Evolutionary conservation across 1,140 invertebrate genomes (phyloP).

Genomic region (Eubasilissa regina): DNA sequence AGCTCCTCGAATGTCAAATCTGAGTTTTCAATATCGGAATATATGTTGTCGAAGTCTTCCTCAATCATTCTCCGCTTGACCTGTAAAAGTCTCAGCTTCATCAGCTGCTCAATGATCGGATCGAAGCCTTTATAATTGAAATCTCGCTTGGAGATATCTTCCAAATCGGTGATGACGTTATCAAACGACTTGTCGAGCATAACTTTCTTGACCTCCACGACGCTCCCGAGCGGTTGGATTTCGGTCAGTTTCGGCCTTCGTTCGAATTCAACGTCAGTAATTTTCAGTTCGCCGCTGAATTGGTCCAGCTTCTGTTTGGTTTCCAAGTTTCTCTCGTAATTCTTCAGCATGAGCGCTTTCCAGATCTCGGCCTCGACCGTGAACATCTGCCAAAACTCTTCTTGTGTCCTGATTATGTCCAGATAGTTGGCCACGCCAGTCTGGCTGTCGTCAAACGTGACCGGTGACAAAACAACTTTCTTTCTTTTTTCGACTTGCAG

Average conservation of each 20-base stretch:
- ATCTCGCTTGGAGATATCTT: constrained; percentile 67
- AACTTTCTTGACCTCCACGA: constrained; percentile 51
- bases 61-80: constrained; percentile 41
- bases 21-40: constrained; percentile 58
- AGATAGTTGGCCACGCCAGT: constrained; percentile 45
- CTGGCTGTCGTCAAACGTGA: constrained; percentile 7
- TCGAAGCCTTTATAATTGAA: constrained; percentile 72
- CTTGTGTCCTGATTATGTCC: constrained; percentile 57
- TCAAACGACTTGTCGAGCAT: constrained; percentile 42
- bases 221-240: constrained; percentile 38
- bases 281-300: constrained; percentile 68
- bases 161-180: constrained; percentile 47
- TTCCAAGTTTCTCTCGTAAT: constrained; percentile 70
- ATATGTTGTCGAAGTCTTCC: constrained; percentile 58
- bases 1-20: constrained; percentile 58
- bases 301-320: constrained; percentile 67
- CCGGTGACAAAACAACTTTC: constrained; percentile 51
- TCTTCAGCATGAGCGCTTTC: constrained; percentile 69
- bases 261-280: constrained; percentile 60
- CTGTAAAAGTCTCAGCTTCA: constrained; percentile 39
- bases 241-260: constrained; percentile 13
- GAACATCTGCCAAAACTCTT: constrained; percentile 70
- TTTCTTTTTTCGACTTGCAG: constrained; percentile 53
- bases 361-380: constrained; percentile 70
- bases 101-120: constrained; percentile 69